Evolutionary conservation across 64 coral and sea anemone genomes (phyloP).

Genomic region (Montipora foliosa): DNA sequence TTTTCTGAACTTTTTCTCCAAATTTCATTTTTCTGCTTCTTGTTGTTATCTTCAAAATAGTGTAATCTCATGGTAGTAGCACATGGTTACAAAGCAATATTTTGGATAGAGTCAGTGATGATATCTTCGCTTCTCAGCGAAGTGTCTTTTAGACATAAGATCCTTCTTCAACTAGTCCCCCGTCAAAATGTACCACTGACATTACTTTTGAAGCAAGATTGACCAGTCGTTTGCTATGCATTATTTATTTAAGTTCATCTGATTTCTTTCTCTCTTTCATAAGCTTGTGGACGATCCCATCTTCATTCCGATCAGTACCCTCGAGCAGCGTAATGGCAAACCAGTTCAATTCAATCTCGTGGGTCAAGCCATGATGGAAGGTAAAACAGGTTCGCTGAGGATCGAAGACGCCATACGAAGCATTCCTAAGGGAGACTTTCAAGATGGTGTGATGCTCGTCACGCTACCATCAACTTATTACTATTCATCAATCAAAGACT

Average conservation of each 20-base stretch:
- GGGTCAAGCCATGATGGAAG: slow-evolving; percentile 79
- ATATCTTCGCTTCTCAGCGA: too few species aligned
- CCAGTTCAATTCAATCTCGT: slow-evolving; percentile 77
- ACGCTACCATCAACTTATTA: slow-evolving; percentile 86
- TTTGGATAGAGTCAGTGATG: too few species aligned
- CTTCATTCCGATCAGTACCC: slow-evolving; percentile 89
- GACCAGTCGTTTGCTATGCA: neutral
- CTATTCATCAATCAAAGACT: slow-evolving; percentile 92
- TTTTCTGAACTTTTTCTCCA: too few species aligned
- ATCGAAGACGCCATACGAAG: slow-evolving; percentile 91
- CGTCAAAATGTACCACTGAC: too few species aligned
- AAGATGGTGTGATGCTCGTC: slow-evolving; percentile 83
- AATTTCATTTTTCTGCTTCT: too few species aligned
- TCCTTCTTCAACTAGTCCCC: too few species aligned
- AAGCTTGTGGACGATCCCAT: slow-evolving; percentile 97
- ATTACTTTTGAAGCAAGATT: neutral
- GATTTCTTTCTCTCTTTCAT: neutral
- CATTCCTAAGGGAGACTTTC: slow-evolving; percentile 94
- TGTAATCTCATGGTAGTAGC: too few species aligned
- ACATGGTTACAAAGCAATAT: too few species aligned
- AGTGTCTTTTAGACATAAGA: too few species aligned
- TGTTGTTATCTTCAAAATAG: too few species aligned
- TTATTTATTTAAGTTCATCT: neutral
- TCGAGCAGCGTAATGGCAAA: slow-evolving; percentile 88
- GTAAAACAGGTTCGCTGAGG: slow-evolving; percentile 77